Percentiles rank a stretch among this genome's conserved stretches.
phyloP scores from a whole-genome alignment of 2,888 invertebrate species.

The Drosophila longiperda region DNA sequence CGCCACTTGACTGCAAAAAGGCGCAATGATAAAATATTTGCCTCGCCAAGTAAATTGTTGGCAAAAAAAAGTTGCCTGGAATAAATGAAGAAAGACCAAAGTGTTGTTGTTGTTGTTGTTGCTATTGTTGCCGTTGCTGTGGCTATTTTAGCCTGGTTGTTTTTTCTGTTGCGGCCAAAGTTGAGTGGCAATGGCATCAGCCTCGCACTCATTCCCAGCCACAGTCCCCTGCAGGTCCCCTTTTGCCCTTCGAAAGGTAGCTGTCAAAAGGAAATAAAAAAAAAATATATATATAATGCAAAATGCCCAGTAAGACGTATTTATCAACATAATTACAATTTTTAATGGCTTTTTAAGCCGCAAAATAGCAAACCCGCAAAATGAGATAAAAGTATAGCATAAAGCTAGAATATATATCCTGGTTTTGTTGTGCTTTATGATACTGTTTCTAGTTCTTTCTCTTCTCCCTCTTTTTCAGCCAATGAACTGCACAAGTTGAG shows the following conservation, averaged over 20 bases:
- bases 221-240: background rate
- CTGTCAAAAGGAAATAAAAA: conserved; percentile 59
- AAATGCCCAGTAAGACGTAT: conserved; percentile 76
- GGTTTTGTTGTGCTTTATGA: conserved; percentile 1
- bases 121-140: conserved; percentile 21
- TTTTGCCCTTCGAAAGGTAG: conserved; percentile 9
- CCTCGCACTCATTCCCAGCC: conserved; percentile 19
- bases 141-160: conserved; percentile 47
- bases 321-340: conserved; percentile 84
- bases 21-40: conserved; percentile 78
- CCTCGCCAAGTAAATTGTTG: conserved; percentile 68
- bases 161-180: conserved; percentile 66
- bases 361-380: conserved; percentile 72
- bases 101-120: conserved; percentile 28
- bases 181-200: conserved; percentile 60
- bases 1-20: conserved; percentile 73
- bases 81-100: conserved; percentile 51
- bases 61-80: conserved; percentile 64
- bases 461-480: background rate
- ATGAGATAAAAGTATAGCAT: conserved; percentile 56
- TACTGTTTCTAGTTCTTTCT: background rate
- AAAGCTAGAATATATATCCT: conserved; percentile 37
- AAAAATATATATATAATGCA: conserved; percentile 65
- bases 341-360: conserved; percentile 83
- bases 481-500: background rate